phyloP scores from a whole-genome alignment of 2,888 invertebrate genomes.

The Hyalella azteca region DNA sequence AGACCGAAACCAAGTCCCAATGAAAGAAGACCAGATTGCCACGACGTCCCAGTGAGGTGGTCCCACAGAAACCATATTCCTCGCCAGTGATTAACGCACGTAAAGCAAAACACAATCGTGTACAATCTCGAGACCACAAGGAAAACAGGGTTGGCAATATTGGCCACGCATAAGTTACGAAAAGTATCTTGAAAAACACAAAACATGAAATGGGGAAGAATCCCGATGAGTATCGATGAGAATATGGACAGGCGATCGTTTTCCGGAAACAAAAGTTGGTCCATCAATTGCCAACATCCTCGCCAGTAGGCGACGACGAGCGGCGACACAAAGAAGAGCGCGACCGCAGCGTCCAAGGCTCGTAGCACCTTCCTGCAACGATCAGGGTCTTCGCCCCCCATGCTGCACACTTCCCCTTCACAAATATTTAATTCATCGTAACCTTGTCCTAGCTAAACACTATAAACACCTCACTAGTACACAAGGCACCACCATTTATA shows the following conservation, averaged over 20 bases:
- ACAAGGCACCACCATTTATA: neutral
- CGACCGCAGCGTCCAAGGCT: slow-evolving; percentile 74
- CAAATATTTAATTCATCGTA: neutral
- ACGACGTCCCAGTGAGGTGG: slow-evolving; percentile 70
- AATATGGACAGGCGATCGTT: slow-evolving; percentile 53
- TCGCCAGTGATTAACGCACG: slow-evolving; percentile 87
- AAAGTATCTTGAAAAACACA: slow-evolving; percentile 67
- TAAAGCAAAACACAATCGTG: slow-evolving; percentile 74
- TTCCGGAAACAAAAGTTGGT: slow-evolving; percentile 64
- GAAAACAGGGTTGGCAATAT: slow-evolving; percentile 42
- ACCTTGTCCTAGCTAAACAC: neutral
- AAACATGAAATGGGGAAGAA: slow-evolving; percentile 68
- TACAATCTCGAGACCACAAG: slow-evolving; percentile 68
- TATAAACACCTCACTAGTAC: neutral
- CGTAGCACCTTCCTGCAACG: slow-evolving; percentile 32
- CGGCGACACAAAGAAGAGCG: slow-evolving; percentile 77
- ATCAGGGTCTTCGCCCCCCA: slow-evolving; percentile 22
- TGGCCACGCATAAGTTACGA: slow-evolving; percentile 67
- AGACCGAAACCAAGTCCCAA: slow-evolving; percentile 70
- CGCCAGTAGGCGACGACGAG: slow-evolving; percentile 86
- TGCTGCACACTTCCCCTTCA: neutral
- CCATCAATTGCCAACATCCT: slow-evolving; percentile 80
- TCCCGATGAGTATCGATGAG: slow-evolving; percentile 64
- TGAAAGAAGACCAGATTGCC: slow-evolving; percentile 71
- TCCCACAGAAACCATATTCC: slow-evolving; percentile 82